phyloP scores from a whole-genome alignment of 64 coral and sea anemone genomes.

The Montipora capricornis region DNA sequence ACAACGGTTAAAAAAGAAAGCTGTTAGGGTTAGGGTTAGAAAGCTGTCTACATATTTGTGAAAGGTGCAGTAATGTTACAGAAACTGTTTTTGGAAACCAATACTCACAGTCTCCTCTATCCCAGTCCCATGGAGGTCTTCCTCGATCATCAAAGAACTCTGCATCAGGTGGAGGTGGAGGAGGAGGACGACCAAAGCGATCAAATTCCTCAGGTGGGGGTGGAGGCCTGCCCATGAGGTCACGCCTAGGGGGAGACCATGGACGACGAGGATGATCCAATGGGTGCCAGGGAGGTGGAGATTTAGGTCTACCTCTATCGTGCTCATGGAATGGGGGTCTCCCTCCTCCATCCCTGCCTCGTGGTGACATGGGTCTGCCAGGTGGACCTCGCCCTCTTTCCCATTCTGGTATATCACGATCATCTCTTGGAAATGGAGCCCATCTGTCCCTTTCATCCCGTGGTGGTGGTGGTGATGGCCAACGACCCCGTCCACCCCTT shows the following conservation, averaged over 20 bases:
- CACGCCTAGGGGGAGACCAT: constrained; percentile 26
- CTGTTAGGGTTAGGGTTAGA: no score
- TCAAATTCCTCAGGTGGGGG: constrained; percentile 73
- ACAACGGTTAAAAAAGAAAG: no score
- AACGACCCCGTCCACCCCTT: not conserved
- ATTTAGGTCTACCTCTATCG: constrained; percentile 15
- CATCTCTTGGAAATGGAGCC: constrained; percentile 49
- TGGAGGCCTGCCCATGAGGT: constrained; percentile 56
- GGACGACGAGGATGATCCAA: not conserved
- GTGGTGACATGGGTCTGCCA: constrained; percentile 30
- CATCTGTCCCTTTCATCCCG: constrained; percentile 43
- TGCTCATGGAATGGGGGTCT: constrained; percentile 37
- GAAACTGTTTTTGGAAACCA: no score
- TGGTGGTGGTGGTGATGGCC: constrained; percentile 27
- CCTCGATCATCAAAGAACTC: constrained; percentile 59
- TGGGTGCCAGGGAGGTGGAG: constrained; percentile 36
- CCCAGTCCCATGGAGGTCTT: constrained; percentile 53
- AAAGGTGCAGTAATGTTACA: no score
- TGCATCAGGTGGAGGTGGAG: constrained; percentile 62
- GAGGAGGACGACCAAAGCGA: constrained; percentile 63
- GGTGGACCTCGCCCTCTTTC: constrained; percentile 33
- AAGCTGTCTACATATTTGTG: no score
- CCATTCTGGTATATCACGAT: constrained; percentile 25
- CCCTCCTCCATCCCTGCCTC: constrained; percentile 21
- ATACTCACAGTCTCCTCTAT: constrained; percentile 56